phyloP scores from a whole-genome alignment of 1,140 invertebrate genomes.

The Sarcophaga bullata region DNA sequence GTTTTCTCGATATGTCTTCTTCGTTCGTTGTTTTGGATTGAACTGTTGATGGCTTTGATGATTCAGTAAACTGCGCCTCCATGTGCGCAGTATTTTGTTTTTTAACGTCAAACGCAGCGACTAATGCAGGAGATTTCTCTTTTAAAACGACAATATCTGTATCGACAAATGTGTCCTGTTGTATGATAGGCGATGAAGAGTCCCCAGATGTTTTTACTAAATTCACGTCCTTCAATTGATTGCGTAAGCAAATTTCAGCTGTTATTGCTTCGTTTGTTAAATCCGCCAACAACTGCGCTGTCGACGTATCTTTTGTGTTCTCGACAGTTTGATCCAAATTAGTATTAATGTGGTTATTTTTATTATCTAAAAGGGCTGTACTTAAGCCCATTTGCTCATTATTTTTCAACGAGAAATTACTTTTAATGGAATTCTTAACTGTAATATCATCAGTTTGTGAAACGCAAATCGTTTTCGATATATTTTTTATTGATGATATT shows the following conservation, averaged over 20 bases:
- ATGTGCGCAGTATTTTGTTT: conserved; percentile 40
- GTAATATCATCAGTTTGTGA: not conserved
- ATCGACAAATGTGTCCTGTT: conserved; percentile 3
- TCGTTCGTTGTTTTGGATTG: not conserved
- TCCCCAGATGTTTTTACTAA: conserved; percentile 13
- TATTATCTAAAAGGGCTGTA: conserved; percentile 45
- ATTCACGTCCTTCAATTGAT: conserved; percentile 57
- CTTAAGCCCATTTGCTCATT: conserved; percentile 61
- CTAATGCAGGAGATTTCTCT: not conserved
- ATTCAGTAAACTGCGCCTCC: conserved; percentile 40
- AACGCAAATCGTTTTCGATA: not conserved
- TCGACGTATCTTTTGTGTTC: conserved; percentile 50
- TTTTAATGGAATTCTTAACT: not conserved
- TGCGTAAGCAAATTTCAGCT: conserved; percentile 60
- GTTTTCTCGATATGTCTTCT: not conserved
- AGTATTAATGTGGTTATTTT: conserved; percentile 32
- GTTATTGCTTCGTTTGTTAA: conserved; percentile 57
- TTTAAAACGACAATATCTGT: conserved; percentile 33
- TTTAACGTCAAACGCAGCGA: not conserved
- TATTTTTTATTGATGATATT: conserved; percentile 30
- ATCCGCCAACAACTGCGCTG: conserved; percentile 57
- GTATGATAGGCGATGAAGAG: not conserved
- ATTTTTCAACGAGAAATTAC: not conserved
- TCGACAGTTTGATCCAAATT: not conserved
- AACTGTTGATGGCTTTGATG: not conserved